Conservation (phyloP, 2,888 invertebrate species). For the Coelinius sp. region DNA sequence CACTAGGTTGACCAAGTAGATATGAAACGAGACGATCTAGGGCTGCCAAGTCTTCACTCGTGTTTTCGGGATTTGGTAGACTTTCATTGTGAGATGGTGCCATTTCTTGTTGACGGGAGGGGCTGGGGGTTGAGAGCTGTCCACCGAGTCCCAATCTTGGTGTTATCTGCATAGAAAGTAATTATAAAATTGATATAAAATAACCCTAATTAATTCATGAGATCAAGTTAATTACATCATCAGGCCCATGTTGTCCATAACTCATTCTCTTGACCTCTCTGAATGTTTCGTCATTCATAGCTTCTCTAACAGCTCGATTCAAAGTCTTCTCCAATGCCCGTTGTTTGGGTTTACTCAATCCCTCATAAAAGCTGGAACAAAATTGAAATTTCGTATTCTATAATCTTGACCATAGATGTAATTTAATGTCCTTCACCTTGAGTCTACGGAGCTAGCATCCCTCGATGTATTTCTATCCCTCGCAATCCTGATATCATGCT, state of each 20-base stretch:
- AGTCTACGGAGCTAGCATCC: conserved; percentile 62
- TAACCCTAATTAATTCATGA: not conserved
- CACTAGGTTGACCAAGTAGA: conserved; percentile 72
- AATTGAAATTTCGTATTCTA: not conserved
- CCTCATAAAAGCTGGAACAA: conserved; percentile 72
- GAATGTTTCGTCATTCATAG: conserved; percentile 79
- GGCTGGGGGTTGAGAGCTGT: conserved; percentile 2
- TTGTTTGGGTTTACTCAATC: conserved; percentile 67
- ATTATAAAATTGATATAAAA: no score
- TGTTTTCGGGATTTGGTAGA: conserved; percentile 54
- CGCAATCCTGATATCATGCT: conserved; percentile 83
- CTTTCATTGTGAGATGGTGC: conserved; percentile 63
- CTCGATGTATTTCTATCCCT: conserved; percentile 73
- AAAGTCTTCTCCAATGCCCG: conserved; percentile 76
- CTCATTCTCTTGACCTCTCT: conserved; percentile 81
- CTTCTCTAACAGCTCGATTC: conserved; percentile 78
- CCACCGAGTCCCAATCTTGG: conserved; percentile 56
- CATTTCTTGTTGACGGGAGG: not conserved
- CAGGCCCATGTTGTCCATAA: conserved; percentile 79
- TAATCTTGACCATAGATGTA: not conserved
- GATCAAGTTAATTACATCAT: conserved; percentile 73
- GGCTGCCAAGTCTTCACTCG: conserved; percentile 75
- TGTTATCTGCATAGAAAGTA: conserved; percentile 53
- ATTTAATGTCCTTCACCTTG: conserved; percentile 53
- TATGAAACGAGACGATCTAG: conserved; percentile 78